Percentiles rank a stretch among this genome's conserved stretches.
phyloP scores from a whole-genome alignment of 2,797 vertebrate genomes.

The Poecilia gillii region DNA sequence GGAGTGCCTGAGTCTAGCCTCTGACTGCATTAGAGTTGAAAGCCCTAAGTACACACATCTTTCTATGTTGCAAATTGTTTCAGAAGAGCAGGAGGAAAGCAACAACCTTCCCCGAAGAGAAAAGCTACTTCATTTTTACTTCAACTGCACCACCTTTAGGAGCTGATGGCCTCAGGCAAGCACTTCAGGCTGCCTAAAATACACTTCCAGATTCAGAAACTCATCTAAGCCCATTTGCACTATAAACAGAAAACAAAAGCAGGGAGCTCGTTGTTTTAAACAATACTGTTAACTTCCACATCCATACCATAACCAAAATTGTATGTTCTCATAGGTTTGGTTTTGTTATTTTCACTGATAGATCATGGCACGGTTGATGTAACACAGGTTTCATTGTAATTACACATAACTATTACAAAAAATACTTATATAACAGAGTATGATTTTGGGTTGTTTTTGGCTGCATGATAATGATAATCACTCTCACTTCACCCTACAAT shows the following conservation, averaged over 20 bases:
- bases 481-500: background rate
- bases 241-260: background rate
- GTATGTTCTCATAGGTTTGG: background rate
- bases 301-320: background rate
- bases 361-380: background rate
- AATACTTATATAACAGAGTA: background rate
- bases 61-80: conserved; percentile 3
- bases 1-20: background rate
- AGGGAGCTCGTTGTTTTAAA: background rate
- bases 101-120: background rate
- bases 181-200: conserved; percentile 1
- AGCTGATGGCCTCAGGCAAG: background rate
- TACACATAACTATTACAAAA: background rate
- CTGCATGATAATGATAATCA: background rate
- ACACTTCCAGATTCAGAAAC: background rate
- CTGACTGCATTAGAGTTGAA: background rate
- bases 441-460: background rate
- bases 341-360: background rate
- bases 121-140: background rate
- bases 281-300: background rate
- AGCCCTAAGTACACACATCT: background rate
- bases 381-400: background rate
- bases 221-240: background rate
- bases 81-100: background rate
- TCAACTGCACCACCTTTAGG: background rate